phyloP scores from a whole-genome alignment of 2,888 invertebrate genomes.

The Belgica antarctica region DNA sequence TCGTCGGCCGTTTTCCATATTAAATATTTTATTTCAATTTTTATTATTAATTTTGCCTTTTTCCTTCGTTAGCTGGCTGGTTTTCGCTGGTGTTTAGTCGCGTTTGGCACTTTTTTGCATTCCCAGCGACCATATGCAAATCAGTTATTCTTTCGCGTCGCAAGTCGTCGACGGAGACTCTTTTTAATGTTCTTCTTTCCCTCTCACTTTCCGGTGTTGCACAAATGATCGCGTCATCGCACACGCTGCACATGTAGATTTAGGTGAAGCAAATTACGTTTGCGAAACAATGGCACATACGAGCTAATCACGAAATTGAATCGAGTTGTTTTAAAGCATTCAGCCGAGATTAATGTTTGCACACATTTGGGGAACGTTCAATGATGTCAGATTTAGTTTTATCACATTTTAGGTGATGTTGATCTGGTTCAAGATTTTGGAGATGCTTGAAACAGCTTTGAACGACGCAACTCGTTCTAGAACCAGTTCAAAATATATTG shows the following conservation, averaged over 20 bases:
- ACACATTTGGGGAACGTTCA: not conserved
- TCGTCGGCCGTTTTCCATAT: not conserved
- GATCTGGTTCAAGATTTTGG: no score
- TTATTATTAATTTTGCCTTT: slow-evolving; percentile 27
- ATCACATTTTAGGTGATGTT: no score
- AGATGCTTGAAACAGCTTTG: no score
- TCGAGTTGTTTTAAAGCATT: slow-evolving; percentile 3
- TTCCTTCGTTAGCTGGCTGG: not conserved
- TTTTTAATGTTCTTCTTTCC: no score
- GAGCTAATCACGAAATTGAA: slow-evolving; percentile 12
- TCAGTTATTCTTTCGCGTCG: slow-evolving; percentile 15
- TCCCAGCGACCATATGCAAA: slow-evolving; percentile 28
- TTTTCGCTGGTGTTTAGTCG: not conserved
- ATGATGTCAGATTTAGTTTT: not conserved
- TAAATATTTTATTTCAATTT: slow-evolving; percentile 41
- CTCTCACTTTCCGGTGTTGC: slow-evolving; percentile 11
- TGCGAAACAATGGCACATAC: not conserved
- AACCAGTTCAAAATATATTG: no score
- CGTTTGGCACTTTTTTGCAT: slow-evolving; percentile 12
- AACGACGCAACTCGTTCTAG: no score
- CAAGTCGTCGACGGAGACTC: not conserved
- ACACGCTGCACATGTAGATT: not conserved
- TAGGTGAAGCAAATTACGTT: not conserved
- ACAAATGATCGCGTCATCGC: not conserved
- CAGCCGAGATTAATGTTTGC: not conserved